Percentiles rank a stretch among this genome's conserved stretches.
These are phyloP conservation scores for Scyliorhinus canicula DNA, from an alignment of 2,797 vertebrate genomes.

Conservation along the genomic window DNA sequence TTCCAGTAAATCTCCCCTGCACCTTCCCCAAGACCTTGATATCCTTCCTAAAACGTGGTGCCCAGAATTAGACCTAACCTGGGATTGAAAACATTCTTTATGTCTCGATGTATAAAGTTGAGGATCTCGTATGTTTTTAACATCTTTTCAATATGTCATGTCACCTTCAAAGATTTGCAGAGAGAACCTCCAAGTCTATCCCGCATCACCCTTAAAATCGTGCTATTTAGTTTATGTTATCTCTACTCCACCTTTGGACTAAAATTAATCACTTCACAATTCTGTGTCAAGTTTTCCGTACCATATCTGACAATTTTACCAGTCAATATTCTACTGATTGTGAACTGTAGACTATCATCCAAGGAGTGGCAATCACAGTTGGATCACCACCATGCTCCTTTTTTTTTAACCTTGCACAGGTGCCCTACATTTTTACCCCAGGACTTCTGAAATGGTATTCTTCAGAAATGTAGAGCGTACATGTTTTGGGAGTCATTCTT, in stretches of 20 bases:
- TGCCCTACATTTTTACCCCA: too few relatives aligned
- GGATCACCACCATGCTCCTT: too few relatives aligned
- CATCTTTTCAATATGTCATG: neutral
- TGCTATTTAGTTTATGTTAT: neutral
- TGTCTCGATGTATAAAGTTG: neutral
- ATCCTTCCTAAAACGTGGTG: neutral
- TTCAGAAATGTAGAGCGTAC: too few relatives aligned
- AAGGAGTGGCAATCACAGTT: too few relatives aligned
- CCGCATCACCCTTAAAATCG: neutral
- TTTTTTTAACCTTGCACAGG: too few relatives aligned
- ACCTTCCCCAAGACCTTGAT: neutral
- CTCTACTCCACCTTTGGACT: neutral
- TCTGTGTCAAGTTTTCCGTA: neutral
- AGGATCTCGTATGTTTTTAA: neutral
- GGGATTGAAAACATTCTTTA: neutral
- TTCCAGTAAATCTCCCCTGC: neutral
- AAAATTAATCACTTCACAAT: neutral
- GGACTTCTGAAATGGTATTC: too few relatives aligned
- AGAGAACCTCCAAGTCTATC: neutral
- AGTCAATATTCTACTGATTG: neutral
- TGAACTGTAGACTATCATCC: neutral
- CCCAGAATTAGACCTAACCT: neutral
- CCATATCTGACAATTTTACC: neutral
- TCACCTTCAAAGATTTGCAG: neutral
- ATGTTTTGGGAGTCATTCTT: too few relatives aligned